Conservation (phyloP, 2,888 invertebrate genomes). For the Hydriomena furcata region DNA sequence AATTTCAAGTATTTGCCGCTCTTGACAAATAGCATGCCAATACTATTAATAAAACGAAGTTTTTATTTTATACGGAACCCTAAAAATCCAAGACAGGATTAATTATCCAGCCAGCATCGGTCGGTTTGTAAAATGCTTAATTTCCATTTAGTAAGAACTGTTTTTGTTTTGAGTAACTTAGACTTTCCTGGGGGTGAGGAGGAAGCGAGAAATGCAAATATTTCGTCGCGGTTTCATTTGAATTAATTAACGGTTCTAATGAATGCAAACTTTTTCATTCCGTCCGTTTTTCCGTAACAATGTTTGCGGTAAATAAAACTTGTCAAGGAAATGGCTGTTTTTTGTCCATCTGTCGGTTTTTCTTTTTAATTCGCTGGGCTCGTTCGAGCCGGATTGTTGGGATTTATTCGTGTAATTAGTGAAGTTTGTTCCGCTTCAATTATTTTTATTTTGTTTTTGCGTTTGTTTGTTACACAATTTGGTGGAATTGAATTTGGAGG, state of each 20-base stretch:
- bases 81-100: constrained; percentile 59
- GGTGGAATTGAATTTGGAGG: constrained; percentile 65
- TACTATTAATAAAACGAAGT: too few species aligned
- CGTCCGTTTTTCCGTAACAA: constrained; percentile 71
- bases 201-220: constrained; percentile 74
- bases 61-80: neutral
- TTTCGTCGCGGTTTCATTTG: constrained; percentile 81
- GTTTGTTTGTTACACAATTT: constrained; percentile 63
- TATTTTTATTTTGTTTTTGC: constrained; percentile 73
- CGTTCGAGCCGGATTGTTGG: constrained; percentile 68
- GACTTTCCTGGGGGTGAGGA: constrained; percentile 65
- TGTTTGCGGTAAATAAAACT: constrained; percentile 83
- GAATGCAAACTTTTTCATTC: constrained; percentile 78
- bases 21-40: too few species aligned
- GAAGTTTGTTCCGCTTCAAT: constrained; percentile 77
- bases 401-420: constrained; percentile 82
- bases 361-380: constrained; percentile 74
- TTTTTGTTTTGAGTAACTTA: constrained; percentile 63
- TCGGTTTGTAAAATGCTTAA: constrained; percentile 76
- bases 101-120: constrained; percentile 72
- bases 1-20: too few species aligned
- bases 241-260: constrained; percentile 83
- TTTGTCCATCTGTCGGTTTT: constrained; percentile 71
- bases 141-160: constrained; percentile 71
- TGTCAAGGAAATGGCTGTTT: constrained; percentile 78